phyloP scores from a whole-genome alignment of 1,140 invertebrate genomes.

The Drosophila rhopaloa region DNA sequence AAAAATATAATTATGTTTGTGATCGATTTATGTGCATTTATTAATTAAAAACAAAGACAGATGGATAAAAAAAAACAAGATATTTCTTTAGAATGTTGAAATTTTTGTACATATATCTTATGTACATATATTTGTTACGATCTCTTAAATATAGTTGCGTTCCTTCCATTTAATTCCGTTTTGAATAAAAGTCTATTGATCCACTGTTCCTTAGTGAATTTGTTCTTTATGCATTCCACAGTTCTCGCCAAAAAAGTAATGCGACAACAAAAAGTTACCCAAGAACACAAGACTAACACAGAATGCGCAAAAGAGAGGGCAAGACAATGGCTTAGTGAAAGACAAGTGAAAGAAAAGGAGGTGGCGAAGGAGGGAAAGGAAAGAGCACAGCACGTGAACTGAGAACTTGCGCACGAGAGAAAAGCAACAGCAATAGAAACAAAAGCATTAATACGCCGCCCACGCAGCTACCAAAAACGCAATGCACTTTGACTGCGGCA shows the following conservation, averaged over 20 bases:
- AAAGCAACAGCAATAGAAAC: conserved; percentile 53
- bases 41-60: too few species aligned
- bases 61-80: too few species aligned
- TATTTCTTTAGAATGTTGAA: too few species aligned
- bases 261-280: conserved; percentile 29
- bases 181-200: neutral
- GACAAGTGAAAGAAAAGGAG: conserved; percentile 7
- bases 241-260: conserved; percentile 30
- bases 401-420: conserved; percentile 67
- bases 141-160: too few species aligned
- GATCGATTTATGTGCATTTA: too few species aligned
- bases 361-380: neutral
- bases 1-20: too few species aligned
- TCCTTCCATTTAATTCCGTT: too few species aligned
- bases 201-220: neutral
- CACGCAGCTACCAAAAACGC: conserved; percentile 61
- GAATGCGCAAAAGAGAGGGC: conserved; percentile 30
- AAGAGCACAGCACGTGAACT: conserved; percentile 35
- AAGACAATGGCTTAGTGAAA: conserved; percentile 24
- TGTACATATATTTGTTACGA: too few species aligned
- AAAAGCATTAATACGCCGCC: conserved; percentile 38
- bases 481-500: conserved; percentile 63
- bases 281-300: conserved; percentile 47
- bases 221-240: conserved; percentile 19
- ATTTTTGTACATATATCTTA: too few species aligned